Evolutionary conservation across 1,140 invertebrate species (phyloP), one percentile per base, ranked within the genome.

Genomic region (Gryon sp.): DNA sequence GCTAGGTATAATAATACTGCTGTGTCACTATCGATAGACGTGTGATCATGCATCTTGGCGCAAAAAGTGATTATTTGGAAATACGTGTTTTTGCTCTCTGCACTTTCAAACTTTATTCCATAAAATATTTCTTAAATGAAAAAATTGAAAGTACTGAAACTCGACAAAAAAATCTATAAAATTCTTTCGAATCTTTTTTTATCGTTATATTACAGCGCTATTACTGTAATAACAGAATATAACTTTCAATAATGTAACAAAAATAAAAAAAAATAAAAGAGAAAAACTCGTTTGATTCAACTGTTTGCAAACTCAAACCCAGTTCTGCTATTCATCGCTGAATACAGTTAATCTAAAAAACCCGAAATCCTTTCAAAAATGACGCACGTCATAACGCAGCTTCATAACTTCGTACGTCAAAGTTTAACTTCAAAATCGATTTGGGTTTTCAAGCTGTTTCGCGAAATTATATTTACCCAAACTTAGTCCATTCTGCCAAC

Each of bases 391-490:
- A 72, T 46, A 55, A 28, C 20, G 12, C 8, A 24, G 57, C 28
- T 55, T 38, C 48, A 62, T 55, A 55, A 62, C 26, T 72, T 53
- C 9, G 36, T 24, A 59, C 45, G 57, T 57, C 41, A 48, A 73
- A 63, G 69, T 73, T 73, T 41, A 63, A 73, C 26, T 18, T 46
- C 30, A 12, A 40, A 72, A 72, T 72, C 57, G 45, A 63, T 59
- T 55, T 63, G 40, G 53, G 26, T 48, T 62, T 62, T 62, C 40
- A 46, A 55, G 57, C 18, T 63, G 50, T 48, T 38, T 40, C 41
- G 19, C 18, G 32, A 57, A 57, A 73, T 63, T 63, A 59, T 63
- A 73, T 73, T 73, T 73, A 28, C 34, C 26, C 11, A 32, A 63
- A 65, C 50, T 53, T 65, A 40, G 36, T 41, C 41, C 41, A 65